phyloP scores from a whole-genome alignment of 2,113 vertebrate species.

The Alectura lathami region DNA sequence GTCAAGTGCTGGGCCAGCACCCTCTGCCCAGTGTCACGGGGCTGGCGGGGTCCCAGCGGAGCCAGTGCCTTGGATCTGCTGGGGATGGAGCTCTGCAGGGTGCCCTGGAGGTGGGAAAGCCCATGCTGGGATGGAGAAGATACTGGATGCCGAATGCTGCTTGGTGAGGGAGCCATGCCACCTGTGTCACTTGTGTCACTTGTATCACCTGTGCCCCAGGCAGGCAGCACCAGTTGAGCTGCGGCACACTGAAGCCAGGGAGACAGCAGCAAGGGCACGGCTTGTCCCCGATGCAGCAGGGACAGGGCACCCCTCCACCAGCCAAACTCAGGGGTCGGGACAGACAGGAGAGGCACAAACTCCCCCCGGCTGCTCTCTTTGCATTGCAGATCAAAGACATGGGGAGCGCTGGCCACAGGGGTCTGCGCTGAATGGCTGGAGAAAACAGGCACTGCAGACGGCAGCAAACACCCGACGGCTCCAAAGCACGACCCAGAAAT shows the following conservation, averaged over 20 bases:
- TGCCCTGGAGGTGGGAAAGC: not conserved
- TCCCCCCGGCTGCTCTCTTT: constrained; percentile 25
- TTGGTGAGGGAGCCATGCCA: not conserved
- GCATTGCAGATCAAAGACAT: constrained; percentile 66
- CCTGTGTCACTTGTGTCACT: not conserved
- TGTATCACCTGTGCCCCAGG: not conserved
- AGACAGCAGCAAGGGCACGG: not conserved
- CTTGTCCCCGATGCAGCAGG: rapidly evolving
- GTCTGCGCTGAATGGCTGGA: constrained; percentile 37
- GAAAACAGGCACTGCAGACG: constrained; percentile 5
- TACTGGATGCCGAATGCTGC: not conserved
- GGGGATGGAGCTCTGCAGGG: not conserved
- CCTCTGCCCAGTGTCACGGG: not conserved
- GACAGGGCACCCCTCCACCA: not conserved
- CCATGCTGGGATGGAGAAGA: not conserved
- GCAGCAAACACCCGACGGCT: constrained; percentile 9
- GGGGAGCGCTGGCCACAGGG: constrained; percentile 38
- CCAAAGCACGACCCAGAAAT: constrained; percentile 40
- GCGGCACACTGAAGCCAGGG: not conserved
- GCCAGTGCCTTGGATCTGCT: not conserved
- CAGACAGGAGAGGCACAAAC: not conserved
- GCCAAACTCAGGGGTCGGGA: not conserved
- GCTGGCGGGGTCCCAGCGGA: not conserved
- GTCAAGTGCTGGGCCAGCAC: constrained; percentile 41
- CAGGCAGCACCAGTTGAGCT: not conserved